These are phyloP conservation scores for Gavia stellata DNA, from an alignment of 2,113 vertebrate species.

Conservation along the genomic window DNA sequence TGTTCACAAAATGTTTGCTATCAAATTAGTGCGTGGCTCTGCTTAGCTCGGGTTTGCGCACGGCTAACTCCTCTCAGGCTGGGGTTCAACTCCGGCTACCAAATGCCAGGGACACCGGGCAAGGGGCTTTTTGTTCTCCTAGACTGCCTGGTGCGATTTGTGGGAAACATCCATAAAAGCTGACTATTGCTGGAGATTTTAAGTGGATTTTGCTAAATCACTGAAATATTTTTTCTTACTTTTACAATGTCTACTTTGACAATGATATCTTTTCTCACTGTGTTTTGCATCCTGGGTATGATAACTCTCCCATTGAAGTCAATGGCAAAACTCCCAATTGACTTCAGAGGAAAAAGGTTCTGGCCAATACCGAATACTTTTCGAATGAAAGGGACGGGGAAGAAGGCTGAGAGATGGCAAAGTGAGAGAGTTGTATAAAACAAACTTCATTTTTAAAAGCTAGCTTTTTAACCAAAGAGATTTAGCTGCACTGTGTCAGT, in stretches of 20 bases:
- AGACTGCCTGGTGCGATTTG: background rate
- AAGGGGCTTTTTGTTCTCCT: background rate
- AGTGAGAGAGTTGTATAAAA: background rate
- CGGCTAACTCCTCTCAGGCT: background rate
- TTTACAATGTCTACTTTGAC: background rate
- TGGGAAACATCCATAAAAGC: background rate
- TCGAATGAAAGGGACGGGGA: background rate
- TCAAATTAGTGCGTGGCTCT: slow-evolving; percentile 17
- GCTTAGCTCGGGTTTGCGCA: background rate
- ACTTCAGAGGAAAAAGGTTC: background rate
- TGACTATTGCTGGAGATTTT: background rate
- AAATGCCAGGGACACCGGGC: background rate
- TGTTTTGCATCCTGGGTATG: background rate
- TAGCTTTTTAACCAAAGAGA: background rate
- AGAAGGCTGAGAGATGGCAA: background rate
- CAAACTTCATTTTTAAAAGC: background rate
- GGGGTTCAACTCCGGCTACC: background rate
- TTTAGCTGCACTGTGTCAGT: background rate
- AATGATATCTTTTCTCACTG: background rate
- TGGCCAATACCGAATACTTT: background rate
- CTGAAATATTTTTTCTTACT: background rate
- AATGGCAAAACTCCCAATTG: background rate
- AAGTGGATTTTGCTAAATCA: background rate
- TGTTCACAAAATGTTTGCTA: slow-evolving; percentile 59
- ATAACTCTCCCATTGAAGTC: background rate